These are phyloP conservation scores for Perizoma affinitatum DNA, from an alignment of 2,888 invertebrate species.

Conservation along the genomic window DNA sequence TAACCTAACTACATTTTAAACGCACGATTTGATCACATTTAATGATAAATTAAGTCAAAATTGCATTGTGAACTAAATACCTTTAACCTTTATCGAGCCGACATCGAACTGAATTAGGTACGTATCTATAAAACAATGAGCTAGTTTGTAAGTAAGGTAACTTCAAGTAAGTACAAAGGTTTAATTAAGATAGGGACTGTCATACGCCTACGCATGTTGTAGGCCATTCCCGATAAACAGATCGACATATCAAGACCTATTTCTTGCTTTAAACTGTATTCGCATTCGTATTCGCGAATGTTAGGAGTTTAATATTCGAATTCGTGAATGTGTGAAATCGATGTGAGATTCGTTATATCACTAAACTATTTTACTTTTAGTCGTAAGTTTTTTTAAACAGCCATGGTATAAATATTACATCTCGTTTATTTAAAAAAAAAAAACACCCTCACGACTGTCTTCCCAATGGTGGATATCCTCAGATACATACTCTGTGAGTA, in stretches of 20 bases:
- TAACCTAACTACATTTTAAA: constrained; percentile 36
- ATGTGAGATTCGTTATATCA: too few species aligned
- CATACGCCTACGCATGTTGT: constrained; percentile 51
- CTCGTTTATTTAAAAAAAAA: not conserved
- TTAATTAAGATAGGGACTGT: constrained; percentile 68
- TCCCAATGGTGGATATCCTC: too few species aligned
- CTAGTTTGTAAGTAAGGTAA: constrained; percentile 32
- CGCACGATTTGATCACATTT: constrained; percentile 56
- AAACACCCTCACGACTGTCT: too few species aligned
- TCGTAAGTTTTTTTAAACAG: too few species aligned
- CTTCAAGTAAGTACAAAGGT: constrained; percentile 62
- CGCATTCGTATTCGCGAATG: too few species aligned
- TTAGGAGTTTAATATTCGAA: too few species aligned
- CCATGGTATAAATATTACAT: not conserved
- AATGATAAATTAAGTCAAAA: constrained; percentile 55
- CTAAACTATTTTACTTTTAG: too few species aligned
- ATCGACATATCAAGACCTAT: constrained; percentile 22
- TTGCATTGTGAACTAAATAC: constrained; percentile 60
- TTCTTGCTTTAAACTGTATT: constrained; percentile 3
- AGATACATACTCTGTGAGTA: too few species aligned
- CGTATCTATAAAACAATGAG: constrained; percentile 34
- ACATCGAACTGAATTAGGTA: constrained; percentile 32
- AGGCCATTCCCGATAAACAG: constrained; percentile 40
- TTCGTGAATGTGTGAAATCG: too few species aligned
- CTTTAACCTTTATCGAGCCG: constrained; percentile 60